Conservation (phyloP, 1,140 invertebrate species). For the Phenacoccus solenopsis region DNA sequence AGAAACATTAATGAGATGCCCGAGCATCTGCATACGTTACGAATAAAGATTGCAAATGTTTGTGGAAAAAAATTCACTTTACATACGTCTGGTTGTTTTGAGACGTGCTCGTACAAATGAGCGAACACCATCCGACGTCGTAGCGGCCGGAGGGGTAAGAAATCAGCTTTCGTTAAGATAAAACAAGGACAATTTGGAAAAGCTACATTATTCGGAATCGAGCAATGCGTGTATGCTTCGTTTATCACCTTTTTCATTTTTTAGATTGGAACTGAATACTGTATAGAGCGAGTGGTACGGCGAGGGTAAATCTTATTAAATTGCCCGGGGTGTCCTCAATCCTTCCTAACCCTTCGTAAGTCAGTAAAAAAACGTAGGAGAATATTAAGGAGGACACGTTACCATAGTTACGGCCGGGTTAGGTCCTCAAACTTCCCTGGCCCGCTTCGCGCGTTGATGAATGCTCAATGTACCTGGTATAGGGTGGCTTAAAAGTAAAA, state of each 20-base stretch:
- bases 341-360: slow-evolving; percentile 15
- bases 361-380: slow-evolving; percentile 11
- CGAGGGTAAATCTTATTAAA: slow-evolving; percentile 16
- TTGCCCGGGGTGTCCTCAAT: slow-evolving; percentile 16
- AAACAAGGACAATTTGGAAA: slow-evolving; percentile 15
- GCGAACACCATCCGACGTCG: background rate
- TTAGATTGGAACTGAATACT: slow-evolving; percentile 16
- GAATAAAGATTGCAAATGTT: too few relatives aligned
- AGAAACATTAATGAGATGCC: too few relatives aligned
- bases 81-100: too few relatives aligned
- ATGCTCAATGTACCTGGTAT: slow-evolving; percentile 16
- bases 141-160: background rate
- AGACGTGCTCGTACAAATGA: background rate
- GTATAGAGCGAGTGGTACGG: background rate
- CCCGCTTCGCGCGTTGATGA: slow-evolving; percentile 6
- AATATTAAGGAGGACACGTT: slow-evolving; percentile 17
- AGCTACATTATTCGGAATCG: slow-evolving; percentile 12
- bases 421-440: background rate
- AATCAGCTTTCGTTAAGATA: slow-evolving; percentile 14
- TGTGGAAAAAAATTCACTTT: too few relatives aligned
- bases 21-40: too few relatives aligned
- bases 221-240: slow-evolving; percentile 14
- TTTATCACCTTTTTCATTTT: slow-evolving; percentile 18
- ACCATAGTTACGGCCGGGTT: slow-evolving; percentile 16
- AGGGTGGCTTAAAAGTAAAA: slow-evolving; percentile 12